Evolutionary conservation across 2,888 invertebrate species (phyloP).

Genomic region (Diaperis boleti): DNA sequence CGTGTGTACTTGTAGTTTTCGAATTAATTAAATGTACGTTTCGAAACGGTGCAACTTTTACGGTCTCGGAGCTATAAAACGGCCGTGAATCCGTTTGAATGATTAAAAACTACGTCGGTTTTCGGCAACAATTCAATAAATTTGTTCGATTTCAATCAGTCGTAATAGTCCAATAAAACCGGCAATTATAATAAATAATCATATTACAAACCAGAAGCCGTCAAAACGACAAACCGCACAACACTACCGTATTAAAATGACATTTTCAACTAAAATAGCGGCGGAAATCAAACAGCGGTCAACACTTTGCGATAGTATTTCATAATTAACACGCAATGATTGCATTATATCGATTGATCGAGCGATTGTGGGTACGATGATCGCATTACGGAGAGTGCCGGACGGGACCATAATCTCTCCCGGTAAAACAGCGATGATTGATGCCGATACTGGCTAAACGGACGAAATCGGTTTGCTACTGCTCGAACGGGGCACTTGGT

Average conservation of each 20-base stretch:
- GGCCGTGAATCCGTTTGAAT: background rate
- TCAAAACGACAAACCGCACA: conserved; percentile 59
- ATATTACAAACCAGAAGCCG: conserved; percentile 57
- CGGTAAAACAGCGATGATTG: conserved; percentile 62
- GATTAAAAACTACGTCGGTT: conserved; percentile 19
- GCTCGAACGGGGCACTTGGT: conserved; percentile 17
- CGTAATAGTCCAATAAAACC: conserved; percentile 57
- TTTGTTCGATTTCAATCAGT: conserved; percentile 54
- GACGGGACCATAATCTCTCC: conserved; percentile 59
- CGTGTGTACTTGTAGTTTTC: conserved; percentile 31
- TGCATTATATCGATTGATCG: conserved; percentile 64
- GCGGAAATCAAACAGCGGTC: conserved; percentile 64
- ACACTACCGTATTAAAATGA: conserved; percentile 60
- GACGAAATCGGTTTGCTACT: conserved; percentile 42
- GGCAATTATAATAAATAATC: conserved; percentile 61
- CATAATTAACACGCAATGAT: conserved; percentile 64
- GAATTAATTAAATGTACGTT: conserved; percentile 37
- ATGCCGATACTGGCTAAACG: conserved; percentile 55
- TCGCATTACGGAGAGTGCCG: conserved; percentile 59
- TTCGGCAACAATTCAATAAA: conserved; percentile 46
- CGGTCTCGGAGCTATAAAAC: conserved; percentile 10
- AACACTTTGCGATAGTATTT: conserved; percentile 64
- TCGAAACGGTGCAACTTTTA: conserved; percentile 23
- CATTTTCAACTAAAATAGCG: conserved; percentile 62
- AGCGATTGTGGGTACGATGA: conserved; percentile 58